Conservation (phyloP, 2,113 vertebrate genomes). For the Macquaria ambigua region DNA sequence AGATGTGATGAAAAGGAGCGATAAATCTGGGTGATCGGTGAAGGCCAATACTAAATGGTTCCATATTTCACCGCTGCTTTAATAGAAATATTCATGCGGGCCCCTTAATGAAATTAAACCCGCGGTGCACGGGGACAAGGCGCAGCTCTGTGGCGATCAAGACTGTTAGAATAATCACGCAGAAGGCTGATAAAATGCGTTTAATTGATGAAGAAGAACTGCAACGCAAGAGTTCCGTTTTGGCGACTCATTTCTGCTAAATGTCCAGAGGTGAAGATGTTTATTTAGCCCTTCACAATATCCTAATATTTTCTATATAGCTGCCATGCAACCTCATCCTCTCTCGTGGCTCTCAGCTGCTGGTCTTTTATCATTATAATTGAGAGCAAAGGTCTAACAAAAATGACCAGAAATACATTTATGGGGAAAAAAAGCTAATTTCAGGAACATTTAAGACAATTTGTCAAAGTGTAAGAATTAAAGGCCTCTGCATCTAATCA, state of each 20-base stretch:
- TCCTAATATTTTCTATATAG: slow-evolving; percentile 1
- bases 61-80: slow-evolving; percentile 99
- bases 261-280: slow-evolving; percentile 28
- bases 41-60: slow-evolving; percentile 98
- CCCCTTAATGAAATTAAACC: slow-evolving; percentile 99
- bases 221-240: slow-evolving; percentile 39
- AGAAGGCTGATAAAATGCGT: slow-evolving; percentile 30
- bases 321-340: neutral
- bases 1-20: slow-evolving; percentile 97
- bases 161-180: slow-evolving; percentile 43
- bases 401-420: neutral
- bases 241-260: neutral
- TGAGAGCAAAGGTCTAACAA: neutral
- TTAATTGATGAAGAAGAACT: slow-evolving; percentile 26
- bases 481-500: neutral
- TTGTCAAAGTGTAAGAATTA: neutral
- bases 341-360: neutral
- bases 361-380: neutral
- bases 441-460: neutral
- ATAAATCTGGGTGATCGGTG: slow-evolving; percentile 99
- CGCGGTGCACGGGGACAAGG: slow-evolving; percentile 79
- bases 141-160: slow-evolving; percentile 25
- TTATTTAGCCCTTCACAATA: slow-evolving; percentile 38
- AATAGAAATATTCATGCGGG: slow-evolving; percentile 99
- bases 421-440: neutral